These are phyloP conservation scores for Turritopsis dohrnii DNA, from an alignment of 30 jellyfish, hydroid and myxozoan genomes.

Conservation along the genomic window DNA sequence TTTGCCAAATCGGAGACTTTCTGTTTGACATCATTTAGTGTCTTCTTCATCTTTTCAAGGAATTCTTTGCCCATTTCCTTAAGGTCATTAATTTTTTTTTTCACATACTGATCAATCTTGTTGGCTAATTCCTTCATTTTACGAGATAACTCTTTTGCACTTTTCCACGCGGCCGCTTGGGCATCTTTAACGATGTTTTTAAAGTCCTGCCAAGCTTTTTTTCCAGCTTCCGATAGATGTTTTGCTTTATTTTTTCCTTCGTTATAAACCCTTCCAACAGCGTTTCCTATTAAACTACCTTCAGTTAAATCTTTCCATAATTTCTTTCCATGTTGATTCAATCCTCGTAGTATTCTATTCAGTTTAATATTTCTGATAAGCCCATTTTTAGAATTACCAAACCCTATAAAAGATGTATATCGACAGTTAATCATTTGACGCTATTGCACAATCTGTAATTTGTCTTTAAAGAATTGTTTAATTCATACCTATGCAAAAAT, in stretches of 20 bases:
- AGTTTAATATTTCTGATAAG: conserved; percentile 4
- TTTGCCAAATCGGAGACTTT: not conserved
- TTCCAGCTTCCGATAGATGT: not conserved
- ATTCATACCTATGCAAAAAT: not conserved
- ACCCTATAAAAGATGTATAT: not conserved
- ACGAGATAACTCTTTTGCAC: not conserved
- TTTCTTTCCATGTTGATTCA: conserved; percentile 4
- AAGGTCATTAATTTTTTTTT: not conserved
- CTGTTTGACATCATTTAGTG: not conserved
- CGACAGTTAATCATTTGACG: not conserved
- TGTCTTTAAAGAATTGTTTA: not conserved
- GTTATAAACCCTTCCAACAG: not conserved
- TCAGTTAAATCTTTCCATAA: conserved; percentile 18
- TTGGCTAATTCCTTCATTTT: not conserved
- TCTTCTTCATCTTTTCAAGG: not conserved
- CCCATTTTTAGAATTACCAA: conserved; percentile 12
- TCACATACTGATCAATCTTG: not conserved
- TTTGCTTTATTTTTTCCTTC: not conserved
- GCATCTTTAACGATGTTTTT: not conserved
- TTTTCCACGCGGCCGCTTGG: not conserved
- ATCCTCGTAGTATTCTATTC: conserved; percentile 3
- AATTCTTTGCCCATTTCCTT: not conserved
- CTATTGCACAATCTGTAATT: not conserved
- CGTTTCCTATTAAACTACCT: conserved; percentile 13
- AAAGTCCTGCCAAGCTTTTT: conserved; percentile 1